phyloP scores from a whole-genome alignment of 2,113 vertebrate genomes.

The Collichthys lucidus region DNA sequence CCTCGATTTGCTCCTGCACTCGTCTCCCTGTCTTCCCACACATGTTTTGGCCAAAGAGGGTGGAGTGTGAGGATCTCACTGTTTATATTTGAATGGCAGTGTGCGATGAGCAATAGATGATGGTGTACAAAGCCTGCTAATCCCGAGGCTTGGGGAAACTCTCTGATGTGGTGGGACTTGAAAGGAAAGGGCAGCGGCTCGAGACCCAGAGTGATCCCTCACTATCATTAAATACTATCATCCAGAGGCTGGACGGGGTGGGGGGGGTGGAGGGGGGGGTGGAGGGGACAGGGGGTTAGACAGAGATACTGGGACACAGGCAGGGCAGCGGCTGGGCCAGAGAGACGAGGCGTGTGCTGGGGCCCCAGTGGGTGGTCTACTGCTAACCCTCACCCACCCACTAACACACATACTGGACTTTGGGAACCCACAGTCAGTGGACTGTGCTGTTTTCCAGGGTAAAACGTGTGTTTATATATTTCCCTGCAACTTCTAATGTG shows the following conservation, averaged over 20 bases:
- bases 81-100: conserved; percentile 82
- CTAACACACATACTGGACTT: conserved; percentile 56
- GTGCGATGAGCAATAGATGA: conserved; percentile 82
- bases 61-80: conserved; percentile 78
- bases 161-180: conserved; percentile 82
- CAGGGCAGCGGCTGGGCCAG: conserved; percentile 54
- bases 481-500: conserved; percentile 35
- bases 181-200: conserved; percentile 78
- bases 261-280: too few relatives aligned
- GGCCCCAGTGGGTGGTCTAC: conserved; percentile 82
- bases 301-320: conserved; percentile 63
- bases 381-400: conserved; percentile 38
- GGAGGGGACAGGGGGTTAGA: not conserved
- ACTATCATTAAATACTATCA: conserved; percentile 84
- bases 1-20: conserved; percentile 58
- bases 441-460: conserved; percentile 32
- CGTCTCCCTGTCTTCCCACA: conserved; percentile 67
- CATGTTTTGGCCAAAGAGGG: conserved; percentile 68
- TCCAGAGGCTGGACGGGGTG: conserved; percentile 38
- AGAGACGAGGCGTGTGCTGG: conserved; percentile 61
- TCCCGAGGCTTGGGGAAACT: conserved; percentile 70
- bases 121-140: conserved; percentile 80
- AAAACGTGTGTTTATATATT: conserved; percentile 34
- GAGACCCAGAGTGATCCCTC: conserved; percentile 79
- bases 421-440: conserved; percentile 49